Evolutionary conservation across 1,140 invertebrate genomes (phyloP), one percentile per base, ranked within the genome.

Genomic region (Panagrolaimus sp.): DNA sequence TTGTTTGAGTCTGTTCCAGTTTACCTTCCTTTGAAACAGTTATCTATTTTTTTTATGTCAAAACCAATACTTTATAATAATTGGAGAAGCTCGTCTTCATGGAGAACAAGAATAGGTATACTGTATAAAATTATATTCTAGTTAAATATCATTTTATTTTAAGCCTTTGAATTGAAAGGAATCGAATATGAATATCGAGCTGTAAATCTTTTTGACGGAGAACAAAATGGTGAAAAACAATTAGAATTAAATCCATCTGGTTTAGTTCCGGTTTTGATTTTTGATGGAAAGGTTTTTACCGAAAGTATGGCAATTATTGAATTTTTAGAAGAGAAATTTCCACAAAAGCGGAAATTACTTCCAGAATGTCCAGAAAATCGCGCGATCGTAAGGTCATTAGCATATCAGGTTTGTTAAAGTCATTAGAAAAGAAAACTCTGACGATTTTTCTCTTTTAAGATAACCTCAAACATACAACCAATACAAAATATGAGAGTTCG

Each of bases 221-320:
- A 84, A 64, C 82, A 85, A 77, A 84, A 85, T 79, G 90, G 88
- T 76, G 91, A 94, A 86, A 91, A 94, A 82, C 96, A 90, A 81
- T 87, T 89, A 69, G 89, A 91, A 80, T 7, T 94, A 9, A 96
- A 96, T 85, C 93, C 94, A 1, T 91, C 93, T 90, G 90, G 90
- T 79, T 91, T 94, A 83, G 91, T 98, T 1, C 94, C 94, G 58
- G 89, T 91, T 5, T 85, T 96, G 32, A 88, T 91, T 76, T 91
- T 94, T 76, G 89, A 91, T 87, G 88, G 90, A 73, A 21, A 63
- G 15, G 90, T 89, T 14, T 83, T 95, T 46, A 89, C 92, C 74
- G 93, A 96, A 85, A 95, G 92, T 68, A 83, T 95, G 47, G 91
- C 91, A 76, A 96, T 97, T 69, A 89, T 97, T 87, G 91, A 96